A percentile compares a stretch with the other conserved stretches of the same genome.
phyloP scores from a whole-genome alignment of 2,113 vertebrate species.

The Notothenia rossii region DNA sequence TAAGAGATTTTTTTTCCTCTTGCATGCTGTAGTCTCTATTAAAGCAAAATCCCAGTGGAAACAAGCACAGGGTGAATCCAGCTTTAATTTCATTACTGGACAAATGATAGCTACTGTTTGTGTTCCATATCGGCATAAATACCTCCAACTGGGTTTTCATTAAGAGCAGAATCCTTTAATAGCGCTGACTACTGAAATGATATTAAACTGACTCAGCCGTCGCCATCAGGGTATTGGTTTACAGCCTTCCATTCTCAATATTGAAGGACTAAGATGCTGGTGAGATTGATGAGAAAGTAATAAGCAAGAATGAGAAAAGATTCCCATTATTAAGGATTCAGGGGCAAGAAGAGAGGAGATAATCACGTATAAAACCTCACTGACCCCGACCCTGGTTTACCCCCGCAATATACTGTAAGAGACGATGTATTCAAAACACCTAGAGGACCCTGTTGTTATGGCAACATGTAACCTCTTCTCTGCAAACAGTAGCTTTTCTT shows the following conservation, averaged over 20 bases:
- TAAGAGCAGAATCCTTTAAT: slow-evolving; percentile 53
- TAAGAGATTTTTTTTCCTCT: slow-evolving; percentile 25
- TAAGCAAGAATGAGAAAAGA: slow-evolving; percentile 33
- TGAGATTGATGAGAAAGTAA: slow-evolving; percentile 31
- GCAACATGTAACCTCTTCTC: slow-evolving; percentile 1
- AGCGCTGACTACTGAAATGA: slow-evolving; percentile 27
- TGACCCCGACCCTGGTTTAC: not conserved
- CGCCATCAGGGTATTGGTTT: slow-evolving; percentile 1
- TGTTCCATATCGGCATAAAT: slow-evolving; percentile 9
- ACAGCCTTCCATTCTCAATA: slow-evolving; percentile 18
- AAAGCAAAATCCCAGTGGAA: slow-evolving; percentile 14
- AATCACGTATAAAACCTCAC: slow-evolving; percentile 11
- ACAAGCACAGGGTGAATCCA: not conserved
- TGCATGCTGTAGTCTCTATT: not conserved
- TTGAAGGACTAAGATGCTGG: slow-evolving; percentile 14
- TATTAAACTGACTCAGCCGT: slow-evolving; percentile 24
- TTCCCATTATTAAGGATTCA: slow-evolving; percentile 33
- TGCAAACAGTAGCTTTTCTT: not conserved
- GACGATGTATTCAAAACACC: slow-evolving; percentile 5
- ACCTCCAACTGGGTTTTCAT: slow-evolving; percentile 53
- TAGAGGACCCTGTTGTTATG: slow-evolving; percentile 12
- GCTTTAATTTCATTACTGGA: slow-evolving; percentile 14
- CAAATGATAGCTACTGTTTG: slow-evolving; percentile 27
- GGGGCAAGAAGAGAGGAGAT: not conserved
- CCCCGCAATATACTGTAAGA: not conserved